Base-by-base conservation (phyloP, 2,113 vertebrate species). In the Meleagris gallopavo region DNA sequence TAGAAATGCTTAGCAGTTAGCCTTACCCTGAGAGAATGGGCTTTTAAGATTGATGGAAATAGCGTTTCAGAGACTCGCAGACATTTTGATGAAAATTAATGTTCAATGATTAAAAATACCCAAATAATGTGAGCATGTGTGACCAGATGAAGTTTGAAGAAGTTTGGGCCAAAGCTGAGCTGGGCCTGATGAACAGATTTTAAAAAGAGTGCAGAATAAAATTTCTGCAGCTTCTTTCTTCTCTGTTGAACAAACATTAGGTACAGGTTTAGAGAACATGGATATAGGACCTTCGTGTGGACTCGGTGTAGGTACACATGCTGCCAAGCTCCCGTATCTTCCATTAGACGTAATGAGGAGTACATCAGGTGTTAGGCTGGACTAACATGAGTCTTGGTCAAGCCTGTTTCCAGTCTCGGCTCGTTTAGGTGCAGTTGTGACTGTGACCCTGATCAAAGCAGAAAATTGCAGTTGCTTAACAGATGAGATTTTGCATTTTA, bases 401-500 rank as follows among this genome's bases (percentile, higher is more conserved):
- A 75, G 62, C 50, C 54, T 72, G 0, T 80, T 83, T 62, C 65
- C 92, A 83, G 77, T 86, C 54, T 61, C 71, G 46, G 60, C 60
- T 6, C 43, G 73, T 79, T 70, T 27, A 8, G 58, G 34, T 60
- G 54, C 15, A 30, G 24, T 64, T 93, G 73, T 75, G 60, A 75
- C 72, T 82, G 79, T 43, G 85, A 61, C 85, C 93, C 79, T 76
- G 79, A 92, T 76, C 69, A 61, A 77, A 94, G 66, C 64, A 89
- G 43, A 86, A 91, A 85, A 89, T 58, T 86, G 60, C 55, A 77
- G 16, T 71, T 90, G 50, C 55, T 83, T 95, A 87, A 65, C 32
- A 61, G 75, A 86, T 95, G 29, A 64, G 69, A 71, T 77, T 95
- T 88, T 93, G 61, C 69, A 48, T 93, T 96, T 83, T 48, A 65